Evolutionary conservation across 2,797 vertebrate species (phyloP), one percentile per base, ranked within the genome.

Genomic region (Channallabes apus): DNA sequence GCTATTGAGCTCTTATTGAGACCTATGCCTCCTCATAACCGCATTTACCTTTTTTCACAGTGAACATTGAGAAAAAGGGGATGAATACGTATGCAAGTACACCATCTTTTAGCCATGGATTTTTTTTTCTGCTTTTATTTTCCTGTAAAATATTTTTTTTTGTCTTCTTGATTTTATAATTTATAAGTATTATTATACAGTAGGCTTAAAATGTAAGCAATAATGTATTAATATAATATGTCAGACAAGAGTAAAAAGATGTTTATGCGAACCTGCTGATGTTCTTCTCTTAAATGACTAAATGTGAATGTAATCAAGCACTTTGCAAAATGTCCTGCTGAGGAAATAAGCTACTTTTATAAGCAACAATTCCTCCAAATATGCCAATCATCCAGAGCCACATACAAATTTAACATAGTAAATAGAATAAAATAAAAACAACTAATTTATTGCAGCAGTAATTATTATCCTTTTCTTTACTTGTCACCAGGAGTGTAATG

Each of bases 231-330:
- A 32, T 35, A 8, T 67, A 17, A 6, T 32, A 32, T 17, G 32
- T 68, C 17, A 68, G 15, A 17, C 11, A n/a, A 27, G 62, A n/a
- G 1, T 11, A 12, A 51, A 11, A 51, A 51, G 46, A 64, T 64
- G 27, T 64, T 64, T n/a, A 64, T 17, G 29, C 2, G 12, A 11
- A 71, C 68, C 22, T 38, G 65, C 35, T 71, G 32, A 69, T 32
- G 32, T 38, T 32, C 29, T 69, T 35, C 18, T 69, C 32, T 18
- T 38, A 69, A 69, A 69, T 35, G 7, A 69, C 38, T 20, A 41
- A 87, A 88, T 87, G 86, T 82, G 85, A 82, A 78, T 85, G 86
- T 88, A 88, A 88, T 88, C 83, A 86, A 20, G 35, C 35, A 71
- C 35, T 71, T 38, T 41, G 35, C 3, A 38, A 11, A 51, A 71